phyloP scores from a whole-genome alignment of 2,113 vertebrate species.

The Amphiprion percula region DNA sequence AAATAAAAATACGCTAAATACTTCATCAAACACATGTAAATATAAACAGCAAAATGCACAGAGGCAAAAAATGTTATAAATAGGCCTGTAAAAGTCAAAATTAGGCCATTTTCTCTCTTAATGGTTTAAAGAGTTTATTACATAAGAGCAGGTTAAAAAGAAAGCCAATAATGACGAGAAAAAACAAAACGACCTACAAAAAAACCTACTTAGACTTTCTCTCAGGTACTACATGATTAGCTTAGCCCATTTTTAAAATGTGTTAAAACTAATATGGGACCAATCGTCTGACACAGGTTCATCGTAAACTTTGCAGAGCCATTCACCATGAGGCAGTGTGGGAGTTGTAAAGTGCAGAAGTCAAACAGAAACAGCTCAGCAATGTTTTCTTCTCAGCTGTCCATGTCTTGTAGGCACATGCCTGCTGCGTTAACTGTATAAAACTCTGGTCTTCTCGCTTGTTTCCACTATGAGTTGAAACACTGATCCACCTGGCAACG shows the following conservation, averaged over 20 bases:
- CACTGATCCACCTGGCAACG: background rate
- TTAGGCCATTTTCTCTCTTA: background rate
- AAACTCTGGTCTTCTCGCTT: conserved; percentile 28
- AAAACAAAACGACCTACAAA: background rate
- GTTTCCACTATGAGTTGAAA: conserved; percentile 12
- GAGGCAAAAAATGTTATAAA: background rate
- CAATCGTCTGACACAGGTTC: background rate
- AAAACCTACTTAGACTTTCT: background rate
- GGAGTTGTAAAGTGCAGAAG: conserved; percentile 27
- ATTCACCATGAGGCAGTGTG: background rate
- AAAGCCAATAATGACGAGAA: background rate
- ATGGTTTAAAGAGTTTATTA: background rate
- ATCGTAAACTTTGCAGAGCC: background rate
- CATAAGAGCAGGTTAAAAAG: background rate
- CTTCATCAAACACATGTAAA: background rate
- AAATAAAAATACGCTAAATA: background rate
- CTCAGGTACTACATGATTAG: background rate
- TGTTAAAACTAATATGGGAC: background rate
- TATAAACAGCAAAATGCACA: background rate
- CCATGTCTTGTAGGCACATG: conserved; percentile 33
- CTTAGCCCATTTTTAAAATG: background rate
- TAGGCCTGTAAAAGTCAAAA: background rate
- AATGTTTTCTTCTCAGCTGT: conserved; percentile 58
- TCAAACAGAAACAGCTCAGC: conserved; percentile 54
- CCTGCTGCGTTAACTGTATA: conserved; percentile 33